A percentile compares a stretch with the other conserved stretches of the same genome.
Conservation (phyloP, 1,140 invertebrate genomes). For the Panagrolaimus sp. region DNA sequence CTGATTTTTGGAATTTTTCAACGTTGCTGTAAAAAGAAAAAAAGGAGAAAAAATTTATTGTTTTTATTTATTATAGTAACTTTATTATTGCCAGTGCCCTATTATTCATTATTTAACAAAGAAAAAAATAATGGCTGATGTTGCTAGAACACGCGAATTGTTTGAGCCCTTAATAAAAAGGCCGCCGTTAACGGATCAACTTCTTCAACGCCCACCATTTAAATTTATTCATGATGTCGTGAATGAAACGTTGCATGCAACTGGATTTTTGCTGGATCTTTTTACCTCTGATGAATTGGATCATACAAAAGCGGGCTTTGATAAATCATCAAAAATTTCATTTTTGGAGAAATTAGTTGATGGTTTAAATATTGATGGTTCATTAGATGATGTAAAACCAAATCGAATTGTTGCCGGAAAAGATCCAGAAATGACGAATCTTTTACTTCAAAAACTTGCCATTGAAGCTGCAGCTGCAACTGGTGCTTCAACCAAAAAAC, state of each 20-base stretch:
- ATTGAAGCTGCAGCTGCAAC: conserved; percentile 28
- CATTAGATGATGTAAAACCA: conserved; percentile 33
- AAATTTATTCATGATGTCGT: conserved; percentile 89
- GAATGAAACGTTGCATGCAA: conserved; percentile 67
- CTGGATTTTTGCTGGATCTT: conserved; percentile 68
- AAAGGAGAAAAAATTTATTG: too few relatives aligned
- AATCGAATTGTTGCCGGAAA: conserved; percentile 42
- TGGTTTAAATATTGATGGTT: conserved; percentile 36
- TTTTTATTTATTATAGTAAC: too few relatives aligned
- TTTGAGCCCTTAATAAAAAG: conserved; percentile 71
- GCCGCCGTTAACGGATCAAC: conserved; percentile 81
- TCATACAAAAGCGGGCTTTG: conserved; percentile 26
- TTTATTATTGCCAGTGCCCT: too few relatives aligned
- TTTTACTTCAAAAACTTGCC: conserved; percentile 39
- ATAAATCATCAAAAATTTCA: conserved; percentile 33
- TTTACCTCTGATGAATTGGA: conserved; percentile 42
- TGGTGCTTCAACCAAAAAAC: conserved; percentile 10
- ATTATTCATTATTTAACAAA: too few relatives aligned
- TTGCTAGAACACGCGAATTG: conserved; percentile 27
- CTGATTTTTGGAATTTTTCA: too few relatives aligned
- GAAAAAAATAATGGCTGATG: conserved; percentile 22
- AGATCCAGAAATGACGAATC: conserved; percentile 45
- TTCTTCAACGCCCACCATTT: conserved; percentile 86
- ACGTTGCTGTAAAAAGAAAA: too few relatives aligned
- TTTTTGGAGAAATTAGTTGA: conserved; percentile 37